Percentiles rank a stretch among this genome's conserved stretches.
These are phyloP conservation scores for Semotilus atromaculatus DNA, from an alignment of 2,797 vertebrate species.

Conservation along the genomic window DNA sequence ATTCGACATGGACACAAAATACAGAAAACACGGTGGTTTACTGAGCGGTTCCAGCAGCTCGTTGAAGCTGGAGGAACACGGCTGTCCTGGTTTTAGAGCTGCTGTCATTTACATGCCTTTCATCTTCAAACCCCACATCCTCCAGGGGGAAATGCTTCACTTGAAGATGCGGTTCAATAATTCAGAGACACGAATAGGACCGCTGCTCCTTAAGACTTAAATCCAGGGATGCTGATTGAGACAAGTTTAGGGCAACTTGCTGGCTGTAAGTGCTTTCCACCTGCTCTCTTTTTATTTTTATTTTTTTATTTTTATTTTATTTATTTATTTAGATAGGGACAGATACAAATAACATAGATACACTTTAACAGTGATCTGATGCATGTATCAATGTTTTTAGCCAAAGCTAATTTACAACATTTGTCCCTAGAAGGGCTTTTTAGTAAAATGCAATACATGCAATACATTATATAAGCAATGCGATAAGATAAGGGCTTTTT, in stretches of 20 bases:
- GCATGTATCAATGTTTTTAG: no score
- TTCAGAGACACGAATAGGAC: slow-evolving; percentile 53
- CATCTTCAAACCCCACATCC: slow-evolving; percentile 49
- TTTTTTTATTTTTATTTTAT: no score
- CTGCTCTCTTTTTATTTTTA: slow-evolving; percentile 35
- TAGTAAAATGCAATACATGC: no score
- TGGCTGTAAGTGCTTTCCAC: slow-evolving; percentile 29
- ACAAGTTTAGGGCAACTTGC: slow-evolving; percentile 28
- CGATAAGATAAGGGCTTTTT: no score
- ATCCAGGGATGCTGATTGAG: slow-evolving; percentile 46
- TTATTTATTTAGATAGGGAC: no score
- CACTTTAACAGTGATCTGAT: no score
- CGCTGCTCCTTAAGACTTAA: slow-evolving; percentile 39
- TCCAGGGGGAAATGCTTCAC: slow-evolving; percentile 45
- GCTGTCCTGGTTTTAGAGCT: slow-evolving; percentile 50
- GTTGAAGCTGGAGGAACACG: not conserved
- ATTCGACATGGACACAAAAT: slow-evolving; percentile 43
- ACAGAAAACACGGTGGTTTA: slow-evolving; percentile 48
- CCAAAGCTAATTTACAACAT: no score
- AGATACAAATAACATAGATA: no score
- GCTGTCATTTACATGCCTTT: slow-evolving; percentile 59
- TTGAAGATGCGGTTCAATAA: slow-evolving; percentile 60
- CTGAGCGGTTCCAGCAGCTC: slow-evolving; percentile 11
- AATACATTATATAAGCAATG: no score
- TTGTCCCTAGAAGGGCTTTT: no score